Base-by-base conservation (phyloP, 2,113 vertebrate species). In the Hippocampus barbouri region DNA sequence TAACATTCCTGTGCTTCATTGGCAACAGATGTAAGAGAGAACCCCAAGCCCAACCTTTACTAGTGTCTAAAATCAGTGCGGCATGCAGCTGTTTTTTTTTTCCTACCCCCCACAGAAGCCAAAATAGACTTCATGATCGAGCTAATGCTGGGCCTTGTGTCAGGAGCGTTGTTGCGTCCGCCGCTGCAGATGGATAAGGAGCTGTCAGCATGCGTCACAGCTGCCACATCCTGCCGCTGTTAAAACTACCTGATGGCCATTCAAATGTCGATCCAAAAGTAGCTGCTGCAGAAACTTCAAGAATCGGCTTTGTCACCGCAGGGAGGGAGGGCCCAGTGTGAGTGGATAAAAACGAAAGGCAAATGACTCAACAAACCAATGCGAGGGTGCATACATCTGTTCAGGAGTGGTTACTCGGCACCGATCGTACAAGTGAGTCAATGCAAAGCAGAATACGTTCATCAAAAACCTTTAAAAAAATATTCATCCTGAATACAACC, bases 1-100 rank as follows among this genome's bases (percentile, higher is more conserved):
- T 84, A 84, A 34, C 91, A 92, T 92, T 92, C 91, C 90, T 89
- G 72, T 75, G 79, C 87, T 89, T 90, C 89, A 91, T 92, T 90
- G 86, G 87, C 88, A 91, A 89, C 92, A 92, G 91, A 93, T 91
- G 91, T 91, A 89, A 85, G 79, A 76, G 56, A 85, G 78, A 76
- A 61, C 81, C 72, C 69, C 54, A 79, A 84, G 77, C 82, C 67
- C 72, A 86, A 87, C 85, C 78, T 84, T 87, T 86, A 82, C 77
- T 86, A 84, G 76, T 38, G 72, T 85, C 89, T 89, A 89, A 89
- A 90, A 89, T 84, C 83, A 73, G 87, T 86, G 70, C 25, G 20
- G 76, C 74, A 82, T 85, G 86, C 90, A 91, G 91, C 91, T 91
- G 90, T 89, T 88, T 88, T 83, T 66, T 88, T 88, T 83, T 65